Base-by-base conservation (phyloP, 2,797 vertebrate genomes). In the Rhabdomys pumilio region DNA sequence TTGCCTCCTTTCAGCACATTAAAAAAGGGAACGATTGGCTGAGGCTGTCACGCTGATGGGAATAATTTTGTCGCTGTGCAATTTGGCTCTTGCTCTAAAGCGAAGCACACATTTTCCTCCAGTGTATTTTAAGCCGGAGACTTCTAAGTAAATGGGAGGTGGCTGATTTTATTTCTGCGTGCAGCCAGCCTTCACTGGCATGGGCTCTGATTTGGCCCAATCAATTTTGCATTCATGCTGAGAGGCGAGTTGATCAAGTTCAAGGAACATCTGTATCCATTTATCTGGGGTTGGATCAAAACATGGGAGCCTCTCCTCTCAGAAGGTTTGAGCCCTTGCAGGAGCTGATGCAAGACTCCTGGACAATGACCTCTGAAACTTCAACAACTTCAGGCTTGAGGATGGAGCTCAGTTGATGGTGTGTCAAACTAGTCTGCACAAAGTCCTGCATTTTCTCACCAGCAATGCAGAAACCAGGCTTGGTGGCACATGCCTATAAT, bases 121-220 rank as follows among this genome's bases (percentile, higher is more conserved):
- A 57, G 95, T 89, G 82, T 88, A 92, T 97, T 98, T 97, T 95
- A 97, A 97, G 95, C 93, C 0, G 0, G 83, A 97, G 94, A 90
- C 95, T 97, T 98, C 96, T 97, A 95, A 97, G 94, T 97, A 96
- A 97, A 97, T 89, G 90, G 93, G 94, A 98, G 96, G 95, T 89
- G 88, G 93, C 69, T 98, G 96, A 96, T 96, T 97, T 98, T 97
- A 94, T 94, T 98, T 96, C 94, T 85, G 94, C 84, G 86, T 84
- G 89, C 95, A 97, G 92, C 75, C 97, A 94, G 96, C 73, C 89
- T 97, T 94, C 95, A 88, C 96, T 92, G 96, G 95, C 96, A 95
- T 31, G 41, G 86, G 63, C 88, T 97, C 86, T 97, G 80, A 94
- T 97, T 97, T 97, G 95, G 97, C 88, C 95, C 95, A 94, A 97